Percentiles rank a stretch among this genome's conserved stretches.
Conservation (phyloP, 2,797 vertebrate genomes). For the Clarias fuscus region DNA sequence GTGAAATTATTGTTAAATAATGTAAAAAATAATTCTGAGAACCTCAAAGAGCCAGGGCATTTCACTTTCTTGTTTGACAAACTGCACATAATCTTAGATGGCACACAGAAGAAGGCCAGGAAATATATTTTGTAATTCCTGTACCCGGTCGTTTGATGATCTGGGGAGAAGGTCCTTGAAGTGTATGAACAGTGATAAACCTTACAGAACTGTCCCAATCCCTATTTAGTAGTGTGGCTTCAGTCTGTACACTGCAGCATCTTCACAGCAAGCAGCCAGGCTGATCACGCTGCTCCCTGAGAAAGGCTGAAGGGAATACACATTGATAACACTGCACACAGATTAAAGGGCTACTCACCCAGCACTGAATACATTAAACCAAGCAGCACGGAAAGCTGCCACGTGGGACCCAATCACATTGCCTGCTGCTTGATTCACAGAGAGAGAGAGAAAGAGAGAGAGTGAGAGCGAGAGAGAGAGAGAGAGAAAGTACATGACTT, state of each 20-base stretch:
- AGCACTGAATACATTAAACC: constrained; percentile 52
- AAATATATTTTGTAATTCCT: constrained; percentile 7
- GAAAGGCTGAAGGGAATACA: constrained; percentile 39
- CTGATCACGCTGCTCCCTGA: constrained; percentile 41
- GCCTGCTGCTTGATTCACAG: constrained; percentile 43
- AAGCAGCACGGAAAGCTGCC: constrained; percentile 40
- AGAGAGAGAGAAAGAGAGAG: neutral
- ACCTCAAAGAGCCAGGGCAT: neutral
- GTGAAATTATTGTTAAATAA: constrained; percentile 27
- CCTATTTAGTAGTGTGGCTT: constrained; percentile 19
- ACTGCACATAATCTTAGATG: neutral
- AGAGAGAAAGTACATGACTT: neutral
- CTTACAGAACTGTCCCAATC: constrained; percentile 19
- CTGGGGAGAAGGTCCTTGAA: neutral
- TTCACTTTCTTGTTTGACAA: neutral
- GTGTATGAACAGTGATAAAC: constrained; percentile 9
- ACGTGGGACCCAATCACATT: constrained; percentile 55
- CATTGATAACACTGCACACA: constrained; percentile 43
- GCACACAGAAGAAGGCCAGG: neutral
- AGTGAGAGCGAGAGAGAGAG: neutral
- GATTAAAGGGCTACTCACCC: constrained; percentile 52
- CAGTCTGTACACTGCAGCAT: constrained; percentile 34
- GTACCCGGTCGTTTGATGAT: constrained; percentile 5
- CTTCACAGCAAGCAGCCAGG: constrained; percentile 30
- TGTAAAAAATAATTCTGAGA: constrained; percentile 10